phyloP scores from a whole-genome alignment of 2,888 invertebrate species.

The Caenorhabditis sp. region DNA sequence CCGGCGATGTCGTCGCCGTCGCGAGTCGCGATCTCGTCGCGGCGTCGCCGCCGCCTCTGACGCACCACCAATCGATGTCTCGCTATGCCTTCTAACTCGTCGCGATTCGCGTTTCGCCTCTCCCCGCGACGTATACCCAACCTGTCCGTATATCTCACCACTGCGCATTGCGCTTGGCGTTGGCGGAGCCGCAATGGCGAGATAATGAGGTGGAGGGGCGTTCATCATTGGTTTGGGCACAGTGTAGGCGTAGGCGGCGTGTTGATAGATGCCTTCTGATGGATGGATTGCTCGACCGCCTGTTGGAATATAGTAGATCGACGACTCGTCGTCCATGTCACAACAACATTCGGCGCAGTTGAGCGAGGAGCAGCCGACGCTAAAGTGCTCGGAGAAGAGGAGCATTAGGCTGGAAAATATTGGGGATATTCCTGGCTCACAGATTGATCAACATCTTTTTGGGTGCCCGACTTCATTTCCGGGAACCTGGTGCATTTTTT shows the following conservation, averaged over 20 bases:
- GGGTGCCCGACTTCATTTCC: too few species aligned
- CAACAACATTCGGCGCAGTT: constrained; percentile 53
- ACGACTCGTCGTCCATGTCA: constrained; percentile 58
- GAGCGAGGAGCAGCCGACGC: constrained; percentile 37
- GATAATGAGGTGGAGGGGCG: constrained; percentile 51
- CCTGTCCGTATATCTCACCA: constrained; percentile 24
- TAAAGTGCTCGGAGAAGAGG: constrained; percentile 58
- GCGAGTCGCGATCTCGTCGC: constrained; percentile 24
- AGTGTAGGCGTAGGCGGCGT: constrained; percentile 50
- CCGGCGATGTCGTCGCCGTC: constrained; percentile 28
- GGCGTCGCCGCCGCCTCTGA: constrained; percentile 21
- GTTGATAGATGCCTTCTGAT: constrained; percentile 48
- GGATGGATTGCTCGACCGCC: constrained; percentile 54
- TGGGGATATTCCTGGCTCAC: too few species aligned
- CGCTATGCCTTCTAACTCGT: constrained; percentile 31
- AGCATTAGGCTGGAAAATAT: constrained; percentile 58
- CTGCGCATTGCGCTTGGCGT: constrained; percentile 11
- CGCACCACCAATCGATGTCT: constrained; percentile 19
- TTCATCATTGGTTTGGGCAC: constrained; percentile 41
- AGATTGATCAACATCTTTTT: too few species aligned
- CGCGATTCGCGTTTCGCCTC: constrained; percentile 21
- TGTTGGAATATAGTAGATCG: constrained; percentile 63
- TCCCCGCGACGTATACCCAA: constrained; percentile 24
- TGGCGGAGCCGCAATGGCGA: constrained; percentile 50
- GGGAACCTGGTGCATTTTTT: too few species aligned